Base-by-base conservation (phyloP, 2,113 vertebrate species). In the Ursus arctos region DNA sequence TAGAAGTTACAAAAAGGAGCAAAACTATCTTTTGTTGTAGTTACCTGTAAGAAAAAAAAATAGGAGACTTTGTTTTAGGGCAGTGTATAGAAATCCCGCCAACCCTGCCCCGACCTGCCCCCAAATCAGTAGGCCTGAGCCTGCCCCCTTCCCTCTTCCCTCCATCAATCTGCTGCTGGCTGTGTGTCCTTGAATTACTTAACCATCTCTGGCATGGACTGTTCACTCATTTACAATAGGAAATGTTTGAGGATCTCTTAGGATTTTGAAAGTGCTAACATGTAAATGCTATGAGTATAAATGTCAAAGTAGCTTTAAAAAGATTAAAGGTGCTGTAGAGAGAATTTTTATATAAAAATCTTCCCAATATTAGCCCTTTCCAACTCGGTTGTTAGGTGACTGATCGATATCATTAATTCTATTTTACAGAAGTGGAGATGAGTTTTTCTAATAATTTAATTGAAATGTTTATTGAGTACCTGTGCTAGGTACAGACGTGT, bases 321-420 rank as follows among this genome's bases (percentile, higher is more conserved):
- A 63, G 63, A 69, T 85, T 15, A 92, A 92, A 63, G 31, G 21
- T 83, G 14, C n/a, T 65, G 0, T 84, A n/a, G 4, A 76, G 36
- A 53, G n/a, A 91, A 74, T 16, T 94, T 4, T 81, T 95, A n/a
- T 43, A 7, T 61, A 84, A 87, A 86, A 95, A 88, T 91, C 57
- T 74, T 65, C 16, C 82, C 21, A 0, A 88, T 69, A 76, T 80
- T 67, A 74, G 22, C 28, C 81, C 59, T 74, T 87, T 88, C 55
- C 65, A 94, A 82, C 24, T 84, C 33, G 90, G 28, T 13, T 89
- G 6, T 40, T 81, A 36, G 36, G 57, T 91, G 47, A 59, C 59
- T 96, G 28, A 77, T 95, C 74, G 59, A 22, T 83, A 57, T 31
- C 16, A 47, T 63, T 11, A 69, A 84, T 4, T 33, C 36, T 28